phyloP scores from a whole-genome alignment of 2,113 vertebrate genomes.

The Spea bombifrons region DNA sequence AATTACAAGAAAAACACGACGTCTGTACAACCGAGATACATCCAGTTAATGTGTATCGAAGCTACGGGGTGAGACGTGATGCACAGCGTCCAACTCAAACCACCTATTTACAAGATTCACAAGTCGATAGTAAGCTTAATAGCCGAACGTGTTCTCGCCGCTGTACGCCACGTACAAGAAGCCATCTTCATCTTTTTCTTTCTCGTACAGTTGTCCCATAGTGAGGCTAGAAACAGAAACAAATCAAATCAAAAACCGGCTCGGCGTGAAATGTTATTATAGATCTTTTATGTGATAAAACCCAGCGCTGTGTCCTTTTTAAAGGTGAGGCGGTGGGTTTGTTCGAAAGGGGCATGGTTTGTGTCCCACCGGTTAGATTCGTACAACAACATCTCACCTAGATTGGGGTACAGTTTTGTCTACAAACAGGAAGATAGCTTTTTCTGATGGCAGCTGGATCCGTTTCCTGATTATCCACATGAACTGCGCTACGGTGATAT shows the following conservation, averaged over 20 bases:
- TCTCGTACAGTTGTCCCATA: slow-evolving; percentile 97
- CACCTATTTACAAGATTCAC: slow-evolving; percentile 72
- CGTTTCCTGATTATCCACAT: slow-evolving; percentile 99
- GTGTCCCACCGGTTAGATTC: too few relatives aligned
- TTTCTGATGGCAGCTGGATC: slow-evolving; percentile 97
- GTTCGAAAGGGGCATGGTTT: too few relatives aligned
- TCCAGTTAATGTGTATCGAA: slow-evolving; percentile 70
- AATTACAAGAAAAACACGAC: slow-evolving; percentile 69
- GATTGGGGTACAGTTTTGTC: slow-evolving; percentile 99
- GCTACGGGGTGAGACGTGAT: slow-evolving; percentile 35
- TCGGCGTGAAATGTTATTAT: too few relatives aligned
- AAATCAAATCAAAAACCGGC: too few relatives aligned
- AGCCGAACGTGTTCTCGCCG: slow-evolving; percentile 94
- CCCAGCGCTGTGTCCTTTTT: too few relatives aligned
- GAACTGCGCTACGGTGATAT: slow-evolving; percentile 98
- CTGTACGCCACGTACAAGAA: slow-evolving; percentile 98
- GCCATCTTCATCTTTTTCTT: slow-evolving; percentile 95
- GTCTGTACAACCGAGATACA: slow-evolving; percentile 71
- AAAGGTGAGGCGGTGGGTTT: too few relatives aligned
- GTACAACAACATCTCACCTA: slow-evolving; percentile 71
- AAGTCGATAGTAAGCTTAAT: slow-evolving; percentile 62
- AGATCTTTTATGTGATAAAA: too few relatives aligned
- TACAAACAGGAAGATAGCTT: slow-evolving; percentile 98
- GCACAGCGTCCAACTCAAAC: slow-evolving; percentile 58
- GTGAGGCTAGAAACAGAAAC: slow-evolving; percentile 77